Base-by-base conservation (phyloP, 2,888 invertebrate genomes). In the Elmis aenea region DNA sequence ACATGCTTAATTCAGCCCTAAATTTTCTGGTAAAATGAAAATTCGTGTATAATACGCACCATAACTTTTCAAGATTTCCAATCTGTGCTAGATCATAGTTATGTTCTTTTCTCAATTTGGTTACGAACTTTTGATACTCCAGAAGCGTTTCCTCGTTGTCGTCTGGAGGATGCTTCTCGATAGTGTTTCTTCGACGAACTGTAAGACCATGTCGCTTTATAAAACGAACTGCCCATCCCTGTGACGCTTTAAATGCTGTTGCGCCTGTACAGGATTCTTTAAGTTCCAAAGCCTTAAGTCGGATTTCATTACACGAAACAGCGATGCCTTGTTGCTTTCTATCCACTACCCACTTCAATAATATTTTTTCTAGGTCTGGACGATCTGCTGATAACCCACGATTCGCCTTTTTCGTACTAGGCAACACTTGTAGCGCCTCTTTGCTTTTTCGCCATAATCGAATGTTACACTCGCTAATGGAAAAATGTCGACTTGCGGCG, bases 181-280 rank as follows among this genome's bases (percentile, higher is more conserved):
- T 24, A 9, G 11, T 24, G 11, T 5, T 24, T 24, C 24, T 24
- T 10, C 11, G 5, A 24, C 24, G 24, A 24, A 24, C 24, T 8
- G 24, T 6, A 24, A 24, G 10, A 5, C 24, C 24, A 24, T 24
- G 24, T 8, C 24, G 24, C 10, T 24, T 24, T 9, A 24, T 24
- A 24, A 24, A 24, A 24, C 24, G 10, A 24, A 24, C 24, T 24
- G 24, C 10, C 24, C 24, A 24, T 24, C 8, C 24, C 5, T 24
- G n/a, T 10, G 24, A 24, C 5, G 24, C 24, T 24, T 24, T 24
- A 9, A 24, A 24, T 24, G 5, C 24, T 9, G 10, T 18, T 18
- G 18, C 18, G 18, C 8, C 8, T 5, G 18, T 8, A 18, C 8
- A 18, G 8, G 18, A 18, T 24, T 24, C n/a, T 24, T 24, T 10